phyloP scores from a whole-genome alignment of 2,113 vertebrate species.

The Aptenodytes forsteri region DNA sequence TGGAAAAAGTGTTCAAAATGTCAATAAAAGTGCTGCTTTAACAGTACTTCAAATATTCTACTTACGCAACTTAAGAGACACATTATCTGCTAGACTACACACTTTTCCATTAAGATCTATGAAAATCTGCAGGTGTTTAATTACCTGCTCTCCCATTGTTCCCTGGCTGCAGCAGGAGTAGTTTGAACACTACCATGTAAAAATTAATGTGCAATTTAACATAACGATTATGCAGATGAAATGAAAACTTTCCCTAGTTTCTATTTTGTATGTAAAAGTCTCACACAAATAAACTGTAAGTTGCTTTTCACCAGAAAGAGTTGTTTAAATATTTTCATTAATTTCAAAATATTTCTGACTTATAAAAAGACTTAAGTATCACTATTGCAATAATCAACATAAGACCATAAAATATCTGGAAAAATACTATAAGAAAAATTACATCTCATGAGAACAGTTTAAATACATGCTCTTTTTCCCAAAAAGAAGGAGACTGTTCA shows the following conservation, averaged over 20 bases:
- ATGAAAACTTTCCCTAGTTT: constrained; percentile 26
- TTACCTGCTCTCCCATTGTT: constrained; percentile 61
- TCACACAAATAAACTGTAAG: background rate
- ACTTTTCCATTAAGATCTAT: constrained; percentile 62
- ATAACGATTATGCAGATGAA: constrained; percentile 22
- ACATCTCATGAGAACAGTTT: background rate
- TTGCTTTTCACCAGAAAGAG: background rate
- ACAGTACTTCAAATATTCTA: constrained; percentile 53
- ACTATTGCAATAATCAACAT: background rate
- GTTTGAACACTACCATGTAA: background rate
- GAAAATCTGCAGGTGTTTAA: constrained; percentile 67
- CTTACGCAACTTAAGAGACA: constrained; percentile 56
- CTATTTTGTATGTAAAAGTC: background rate
- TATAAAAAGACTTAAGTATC: background rate
- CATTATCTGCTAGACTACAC: constrained; percentile 67
- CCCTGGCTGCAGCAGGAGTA: constrained; percentile 23
- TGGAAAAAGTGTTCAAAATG: constrained; percentile 63
- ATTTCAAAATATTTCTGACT: background rate
- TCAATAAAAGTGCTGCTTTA: constrained; percentile 64
- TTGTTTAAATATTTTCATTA: background rate
- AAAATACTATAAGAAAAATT: background rate
- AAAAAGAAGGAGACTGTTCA: background rate
- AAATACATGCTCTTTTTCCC: background rate
- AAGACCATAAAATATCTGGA: background rate
- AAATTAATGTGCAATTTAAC: constrained; percentile 28